These are phyloP conservation scores for Tineola bisselliella DNA, from an alignment of 2,888 invertebrate genomes.

Conservation along the genomic window DNA sequence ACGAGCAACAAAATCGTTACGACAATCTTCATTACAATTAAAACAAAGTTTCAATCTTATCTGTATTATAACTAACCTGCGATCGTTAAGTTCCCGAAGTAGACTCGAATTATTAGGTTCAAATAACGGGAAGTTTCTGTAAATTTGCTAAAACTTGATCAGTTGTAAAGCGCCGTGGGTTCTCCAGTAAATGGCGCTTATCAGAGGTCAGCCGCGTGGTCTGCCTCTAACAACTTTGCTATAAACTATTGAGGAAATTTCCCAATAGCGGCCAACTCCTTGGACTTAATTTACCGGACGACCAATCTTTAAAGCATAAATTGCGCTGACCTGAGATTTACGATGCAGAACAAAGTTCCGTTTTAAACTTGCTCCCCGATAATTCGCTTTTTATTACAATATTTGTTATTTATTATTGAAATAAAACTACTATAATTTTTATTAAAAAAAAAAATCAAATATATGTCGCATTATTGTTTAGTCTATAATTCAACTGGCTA, in stretches of 20 bases:
- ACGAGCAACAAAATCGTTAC: background rate
- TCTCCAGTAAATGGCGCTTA: conserved; percentile 40
- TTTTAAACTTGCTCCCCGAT: background rate
- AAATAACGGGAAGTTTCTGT: conserved; percentile 32
- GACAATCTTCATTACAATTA: conserved; percentile 1
- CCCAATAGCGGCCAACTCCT: conserved; percentile 32
- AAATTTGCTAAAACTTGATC: conserved; percentile 24
- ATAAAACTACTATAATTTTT: too few species aligned
- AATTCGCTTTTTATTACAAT: background rate
- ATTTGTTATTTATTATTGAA: background rate
- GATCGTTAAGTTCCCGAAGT: background rate
- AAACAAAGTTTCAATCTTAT: conserved; percentile 4
- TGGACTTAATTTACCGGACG: conserved; percentile 35
- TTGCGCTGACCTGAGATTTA: conserved; percentile 12
- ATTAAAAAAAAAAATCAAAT: too few species aligned
- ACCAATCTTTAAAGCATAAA: conserved; percentile 31
- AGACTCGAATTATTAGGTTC: conserved; percentile 20
- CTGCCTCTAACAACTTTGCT: conserved; percentile 15
- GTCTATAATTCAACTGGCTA: too few species aligned
- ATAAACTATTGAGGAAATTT: conserved; percentile 38
- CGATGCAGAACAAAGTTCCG: background rate
- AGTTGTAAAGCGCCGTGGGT: conserved; percentile 28
- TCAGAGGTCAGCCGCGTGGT: conserved; percentile 20
- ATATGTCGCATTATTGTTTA: too few species aligned
- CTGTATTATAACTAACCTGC: background rate